Evolutionary conservation across 2,797 vertebrate genomes (phyloP).

Genomic region (Emydoidea blandingii): DNA sequence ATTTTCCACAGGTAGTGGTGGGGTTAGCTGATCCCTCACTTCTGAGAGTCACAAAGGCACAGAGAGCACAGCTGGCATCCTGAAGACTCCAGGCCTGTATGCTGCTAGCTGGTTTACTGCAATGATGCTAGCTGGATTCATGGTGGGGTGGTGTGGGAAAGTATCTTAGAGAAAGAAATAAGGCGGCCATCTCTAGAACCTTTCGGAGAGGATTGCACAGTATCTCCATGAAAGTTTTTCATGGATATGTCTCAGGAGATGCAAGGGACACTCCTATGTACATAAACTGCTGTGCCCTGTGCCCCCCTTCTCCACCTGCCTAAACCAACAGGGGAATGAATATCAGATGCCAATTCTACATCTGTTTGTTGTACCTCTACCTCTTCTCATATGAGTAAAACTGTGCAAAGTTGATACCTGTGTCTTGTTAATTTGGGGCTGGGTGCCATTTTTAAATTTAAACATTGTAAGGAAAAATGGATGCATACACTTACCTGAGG

Average conservation of each 20-base stretch:
- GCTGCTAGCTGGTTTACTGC: too few relatives aligned
- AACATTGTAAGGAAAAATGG: not conserved
- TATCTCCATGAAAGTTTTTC: not conserved
- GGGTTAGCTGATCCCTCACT: too few relatives aligned
- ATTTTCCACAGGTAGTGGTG: too few relatives aligned
- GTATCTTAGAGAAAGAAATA: too few relatives aligned
- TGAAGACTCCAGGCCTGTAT: too few relatives aligned
- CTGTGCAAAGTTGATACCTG: not conserved
- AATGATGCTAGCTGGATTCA: too few relatives aligned
- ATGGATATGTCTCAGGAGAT: too few relatives aligned
- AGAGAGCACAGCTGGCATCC: too few relatives aligned
- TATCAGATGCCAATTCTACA: not conserved
- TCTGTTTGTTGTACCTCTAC: not conserved
- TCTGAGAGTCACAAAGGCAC: too few relatives aligned
- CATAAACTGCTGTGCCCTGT: not conserved
- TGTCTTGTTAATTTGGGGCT: not conserved
- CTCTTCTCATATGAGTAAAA: not conserved
- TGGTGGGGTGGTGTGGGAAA: too few relatives aligned
- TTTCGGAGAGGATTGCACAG: not conserved
- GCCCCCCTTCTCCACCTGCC: not conserved
- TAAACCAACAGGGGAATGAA: not conserved
- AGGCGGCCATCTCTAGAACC: not conserved
- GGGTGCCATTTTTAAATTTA: not conserved
- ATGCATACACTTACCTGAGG: not conserved
- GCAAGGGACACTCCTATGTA: too few relatives aligned